Percentiles rank a stretch among this genome's conserved stretches.
These are phyloP conservation scores for Escarpia spicata DNA, from an alignment of 2,888 invertebrate species.

Conservation along the genomic window DNA sequence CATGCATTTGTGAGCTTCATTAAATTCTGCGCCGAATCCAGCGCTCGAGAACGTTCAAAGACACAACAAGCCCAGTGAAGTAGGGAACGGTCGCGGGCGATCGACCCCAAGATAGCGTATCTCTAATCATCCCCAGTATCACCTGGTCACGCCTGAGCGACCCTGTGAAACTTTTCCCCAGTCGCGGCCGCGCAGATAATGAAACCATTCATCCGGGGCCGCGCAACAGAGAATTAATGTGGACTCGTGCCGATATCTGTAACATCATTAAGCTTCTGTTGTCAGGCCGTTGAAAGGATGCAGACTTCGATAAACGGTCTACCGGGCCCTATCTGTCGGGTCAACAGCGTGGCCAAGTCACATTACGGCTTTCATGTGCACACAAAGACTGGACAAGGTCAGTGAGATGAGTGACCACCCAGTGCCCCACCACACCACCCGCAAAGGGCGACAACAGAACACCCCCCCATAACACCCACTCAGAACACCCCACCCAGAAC, in stretches of 20 bases:
- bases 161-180: not conserved
- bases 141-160: not conserved
- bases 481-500: not conserved
- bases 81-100: not conserved
- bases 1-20: not conserved
- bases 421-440: not conserved
- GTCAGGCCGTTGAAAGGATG: not conserved
- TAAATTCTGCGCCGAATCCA: not conserved
- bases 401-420: not conserved
- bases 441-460: not conserved
- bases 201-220: not conserved
- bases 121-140: not conserved
- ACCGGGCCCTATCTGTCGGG: not conserved
- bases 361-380: not conserved
- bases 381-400: not conserved
- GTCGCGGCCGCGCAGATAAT: not conserved
- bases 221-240: conserved; percentile 3
- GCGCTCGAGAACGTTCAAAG: not conserved
- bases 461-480: not conserved
- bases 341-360: not conserved
- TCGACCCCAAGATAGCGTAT: not conserved
- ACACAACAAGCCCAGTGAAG: not conserved
- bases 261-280: conserved; percentile 13
- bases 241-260: not conserved
- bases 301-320: conserved; percentile 3